A percentile compares a stretch with the other conserved stretches of the same genome.
Evolutionary conservation across 1,140 invertebrate genomes (phyloP).

Genomic region (Ostrea denselamellosa): DNA sequence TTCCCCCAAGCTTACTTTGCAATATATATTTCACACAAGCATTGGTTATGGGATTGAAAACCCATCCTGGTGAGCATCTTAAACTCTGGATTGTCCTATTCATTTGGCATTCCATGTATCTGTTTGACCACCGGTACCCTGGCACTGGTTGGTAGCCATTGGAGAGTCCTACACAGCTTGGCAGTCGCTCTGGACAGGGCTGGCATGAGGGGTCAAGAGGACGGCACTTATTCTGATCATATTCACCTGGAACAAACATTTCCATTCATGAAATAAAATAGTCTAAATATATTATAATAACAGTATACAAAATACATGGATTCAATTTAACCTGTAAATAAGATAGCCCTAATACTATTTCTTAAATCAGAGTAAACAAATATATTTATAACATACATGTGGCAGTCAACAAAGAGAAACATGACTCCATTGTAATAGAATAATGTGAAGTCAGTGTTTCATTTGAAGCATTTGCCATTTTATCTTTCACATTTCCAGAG

Average conservation of each 20-base stretch:
- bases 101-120: slow-evolving; percentile 61
- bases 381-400: no score
- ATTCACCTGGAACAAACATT: slow-evolving; percentile 58
- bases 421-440: no score
- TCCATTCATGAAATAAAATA: not conserved
- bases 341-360: no score
- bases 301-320: no score
- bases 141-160: slow-evolving; percentile 62
- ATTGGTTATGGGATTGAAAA: slow-evolving; percentile 55
- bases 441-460: no score
- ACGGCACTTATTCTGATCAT: slow-evolving; percentile 53
- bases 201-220: slow-evolving; percentile 49
- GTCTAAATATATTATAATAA: no score
- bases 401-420: no score
- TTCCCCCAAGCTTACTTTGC: slow-evolving; percentile 33
- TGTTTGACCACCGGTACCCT: slow-evolving; percentile 60
- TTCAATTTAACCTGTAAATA: no score
- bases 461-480: no score
- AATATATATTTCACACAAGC: slow-evolving; percentile 49
- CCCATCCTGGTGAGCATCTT: slow-evolving; percentile 38
- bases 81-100: slow-evolving; percentile 55
- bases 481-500: no score
- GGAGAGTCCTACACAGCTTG: slow-evolving; percentile 62
- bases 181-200: slow-evolving; percentile 64
- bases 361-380: no score